phyloP scores from a whole-genome alignment of 2,113 vertebrate genomes.

The Sylvia atricapilla region DNA sequence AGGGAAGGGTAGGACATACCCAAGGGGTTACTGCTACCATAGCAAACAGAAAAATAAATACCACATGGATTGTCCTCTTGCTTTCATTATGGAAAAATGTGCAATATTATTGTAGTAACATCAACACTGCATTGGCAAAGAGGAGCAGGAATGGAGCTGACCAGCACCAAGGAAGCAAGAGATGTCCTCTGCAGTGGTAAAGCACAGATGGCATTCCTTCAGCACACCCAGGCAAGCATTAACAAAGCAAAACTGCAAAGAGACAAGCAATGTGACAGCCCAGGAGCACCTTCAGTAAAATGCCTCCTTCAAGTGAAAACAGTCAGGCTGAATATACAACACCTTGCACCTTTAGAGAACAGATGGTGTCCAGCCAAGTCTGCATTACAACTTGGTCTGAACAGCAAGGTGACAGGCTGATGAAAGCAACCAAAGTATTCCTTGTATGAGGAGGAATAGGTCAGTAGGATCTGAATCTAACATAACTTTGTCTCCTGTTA shows the following conservation, averaged over 20 bases:
- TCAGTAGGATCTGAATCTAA: neutral
- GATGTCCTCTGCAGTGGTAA: neutral
- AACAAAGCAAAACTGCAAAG: neutral
- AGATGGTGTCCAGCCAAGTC: neutral
- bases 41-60: conserved; percentile 33
- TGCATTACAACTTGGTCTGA: neutral
- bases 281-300: neutral
- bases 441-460: neutral
- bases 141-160: neutral
- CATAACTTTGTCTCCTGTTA: neutral
- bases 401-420: neutral
- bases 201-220: neutral
- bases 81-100: neutral
- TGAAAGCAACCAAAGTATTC: neutral
- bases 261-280: neutral
- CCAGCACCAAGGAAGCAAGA: neutral
- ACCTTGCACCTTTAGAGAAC: neutral
- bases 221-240: neutral
- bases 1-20: neutral
- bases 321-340: neutral
- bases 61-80: neutral
- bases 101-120: neutral
- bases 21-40: conserved; percentile 2
- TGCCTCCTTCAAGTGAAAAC: neutral
- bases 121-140: neutral